These are phyloP conservation scores for Phataginus tetradactyla DNA, from an alignment of 2,797 vertebrate species.

Conservation along the genomic window DNA sequence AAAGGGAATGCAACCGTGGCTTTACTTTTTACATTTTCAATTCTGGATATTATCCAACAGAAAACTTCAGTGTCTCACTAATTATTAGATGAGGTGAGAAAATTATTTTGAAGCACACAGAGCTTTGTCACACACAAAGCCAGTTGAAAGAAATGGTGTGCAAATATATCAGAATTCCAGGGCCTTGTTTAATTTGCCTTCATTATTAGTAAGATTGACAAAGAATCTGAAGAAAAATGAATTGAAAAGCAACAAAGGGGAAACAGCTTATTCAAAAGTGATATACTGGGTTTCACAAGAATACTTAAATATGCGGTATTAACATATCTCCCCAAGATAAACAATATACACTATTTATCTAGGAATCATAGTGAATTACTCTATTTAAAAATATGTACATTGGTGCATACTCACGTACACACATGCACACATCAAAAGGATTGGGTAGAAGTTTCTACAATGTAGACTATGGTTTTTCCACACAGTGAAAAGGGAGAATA, in stretches of 20 bases:
- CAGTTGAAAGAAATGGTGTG: not conserved
- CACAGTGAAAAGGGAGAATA: not conserved
- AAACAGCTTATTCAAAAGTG: not conserved
- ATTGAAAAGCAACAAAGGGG: not conserved
- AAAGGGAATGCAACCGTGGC: not conserved
- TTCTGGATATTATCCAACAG: not conserved
- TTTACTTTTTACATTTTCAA: not conserved
- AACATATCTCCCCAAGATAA: not conserved
- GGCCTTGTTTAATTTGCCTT: not conserved
- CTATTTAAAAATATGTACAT: not conserved
- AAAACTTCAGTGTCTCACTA: not conserved
- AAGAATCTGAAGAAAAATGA: not conserved
- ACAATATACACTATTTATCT: not conserved
- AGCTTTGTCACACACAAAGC: not conserved
- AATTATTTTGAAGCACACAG: not conserved
- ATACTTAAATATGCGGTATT: not conserved
- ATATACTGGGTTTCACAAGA: not conserved
- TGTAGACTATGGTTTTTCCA: not conserved
- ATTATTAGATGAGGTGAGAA: not conserved
- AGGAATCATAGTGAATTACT: not conserved
- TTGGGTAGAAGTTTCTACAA: not conserved
- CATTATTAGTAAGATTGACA: not conserved
- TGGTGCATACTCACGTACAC: not conserved
- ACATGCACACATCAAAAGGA: not conserved
- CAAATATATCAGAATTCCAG: not conserved